Base-by-base conservation (phyloP, 2,888 invertebrate species). In the Noctua pronuba region DNA sequence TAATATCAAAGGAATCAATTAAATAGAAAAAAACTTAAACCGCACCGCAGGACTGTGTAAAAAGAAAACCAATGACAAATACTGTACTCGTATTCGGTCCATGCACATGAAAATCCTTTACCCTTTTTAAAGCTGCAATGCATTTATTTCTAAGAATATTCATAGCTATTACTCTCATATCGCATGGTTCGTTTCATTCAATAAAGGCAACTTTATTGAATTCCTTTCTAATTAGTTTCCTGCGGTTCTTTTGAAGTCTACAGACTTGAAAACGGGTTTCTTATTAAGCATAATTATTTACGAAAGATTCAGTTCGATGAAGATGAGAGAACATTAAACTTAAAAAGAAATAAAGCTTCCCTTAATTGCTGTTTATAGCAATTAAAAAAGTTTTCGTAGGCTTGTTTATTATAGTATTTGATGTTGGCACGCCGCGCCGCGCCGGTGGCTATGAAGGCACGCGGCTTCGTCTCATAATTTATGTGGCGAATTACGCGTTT, bases 401-500 rank as follows among this genome's bases (percentile, higher is more conserved):
- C 44, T n/a, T 83, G 60, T 58, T 79, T 75, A 83, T 83, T 80
- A 80, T 75, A 71, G 58, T 64, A 73, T 77, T 77, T 80, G 24
- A 71, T 58, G 67, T 73, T 64, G 69, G 76, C 76, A 67, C 55
- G 64, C 28, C 66, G 55, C 77, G 13, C n/a, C 49, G 49, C 49
- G 46, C 46, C 65, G 55, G 35, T 73, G 71, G 35, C 41, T 44
- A n/a, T 58, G 46, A 67, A 65, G 55, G 67, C 75, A 65, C 58
- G 79, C 78, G 55, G 75, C 64, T 65, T 18, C 38, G 76, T 73
- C 83, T 88, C 89, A 88, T 91, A 89, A 90, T 89, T 89, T 89
- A 88, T 84, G 85, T 73, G 64, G 60, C 82, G 79, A 86, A 90
- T 89, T 87, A 90, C 88, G 82, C 88, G 89, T 90, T 91, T 90